These are phyloP conservation scores for Megathymus violae DNA, from an alignment of 1,140 invertebrate genomes.

Conservation along the genomic window DNA sequence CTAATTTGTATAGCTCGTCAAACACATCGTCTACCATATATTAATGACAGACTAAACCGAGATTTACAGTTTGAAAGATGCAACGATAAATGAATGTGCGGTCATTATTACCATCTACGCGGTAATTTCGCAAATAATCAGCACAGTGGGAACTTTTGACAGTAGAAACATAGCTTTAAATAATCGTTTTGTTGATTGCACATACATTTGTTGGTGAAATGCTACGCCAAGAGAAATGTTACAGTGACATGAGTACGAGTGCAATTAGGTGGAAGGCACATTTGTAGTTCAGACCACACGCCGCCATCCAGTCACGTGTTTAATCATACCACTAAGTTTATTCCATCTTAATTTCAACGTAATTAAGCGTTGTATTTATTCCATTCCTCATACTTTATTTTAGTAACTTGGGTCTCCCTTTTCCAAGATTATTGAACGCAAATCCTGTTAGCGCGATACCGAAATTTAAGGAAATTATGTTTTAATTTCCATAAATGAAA, in stretches of 20 bases:
- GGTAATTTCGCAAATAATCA: slow-evolving; percentile 40
- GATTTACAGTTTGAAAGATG: slow-evolving; percentile 32
- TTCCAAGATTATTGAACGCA: too few relatives aligned
- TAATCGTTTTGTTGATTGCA: slow-evolving; percentile 53
- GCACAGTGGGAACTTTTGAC: slow-evolving; percentile 45
- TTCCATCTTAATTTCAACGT: not conserved
- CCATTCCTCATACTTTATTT: too few relatives aligned
- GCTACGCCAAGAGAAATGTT: slow-evolving; percentile 40
- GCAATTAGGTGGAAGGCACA: slow-evolving; percentile 44
- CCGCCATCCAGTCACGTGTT: slow-evolving; percentile 23
- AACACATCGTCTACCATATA: slow-evolving; percentile 12
- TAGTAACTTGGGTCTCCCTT: too few relatives aligned
- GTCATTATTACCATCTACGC: slow-evolving; percentile 50
- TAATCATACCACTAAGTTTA: slow-evolving; percentile 19
- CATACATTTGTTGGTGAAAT: slow-evolving; percentile 40
- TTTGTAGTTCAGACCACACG: slow-evolving; percentile 38
- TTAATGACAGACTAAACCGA: slow-evolving; percentile 8
- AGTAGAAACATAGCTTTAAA: slow-evolving; percentile 45
- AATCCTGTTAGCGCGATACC: too few relatives aligned
- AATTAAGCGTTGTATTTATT: not conserved
- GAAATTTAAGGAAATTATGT: too few relatives aligned
- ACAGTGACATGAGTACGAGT: slow-evolving; percentile 47
- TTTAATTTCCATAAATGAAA: too few relatives aligned
- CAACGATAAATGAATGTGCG: slow-evolving; percentile 48
- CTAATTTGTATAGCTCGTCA: slow-evolving; percentile 17